Evolutionary conservation across 2,888 invertebrate species (phyloP), one percentile per base, ranked within the genome.

Genomic region (Sceliomorpha sp.): DNA sequence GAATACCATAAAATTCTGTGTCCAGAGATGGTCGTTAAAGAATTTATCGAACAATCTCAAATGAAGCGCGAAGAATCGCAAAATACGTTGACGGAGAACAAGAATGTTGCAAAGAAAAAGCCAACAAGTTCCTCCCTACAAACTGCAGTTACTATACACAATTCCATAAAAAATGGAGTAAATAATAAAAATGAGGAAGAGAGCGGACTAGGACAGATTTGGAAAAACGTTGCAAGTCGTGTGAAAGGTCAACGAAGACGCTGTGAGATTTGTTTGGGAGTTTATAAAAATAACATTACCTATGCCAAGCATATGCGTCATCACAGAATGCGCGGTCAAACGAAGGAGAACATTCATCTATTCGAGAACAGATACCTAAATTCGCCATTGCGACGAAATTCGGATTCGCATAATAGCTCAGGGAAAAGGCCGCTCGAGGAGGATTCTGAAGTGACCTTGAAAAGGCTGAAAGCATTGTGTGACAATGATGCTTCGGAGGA

Each of bases 1-100:
- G 77, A 76, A 12, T 88, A 86, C 55, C 88, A 88, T 59, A 86
- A 87, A 67, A 82, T 88, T 44, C 63, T 72, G 8, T 76, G 73
- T 37, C 68, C 83, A 0, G 77, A 77, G 1, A 50, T 55, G 8
- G 68, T 84, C 44, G 47, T 82, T 7, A 50, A 75, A 2, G 66
- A 76, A 13, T 48, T 59, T 15, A 56, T 39, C 2, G 51, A 20
- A 14, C 31, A 48, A 2, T 9, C 7, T 2, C 10, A 20, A 7
- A 14, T 9, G 31, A 48, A 47, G 32, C 1, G 8, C 5, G 32
- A 44, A 3, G 5, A 0, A n/a, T 17, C 9, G 5, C 39, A 27
- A 9, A 31, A 8, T 12, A 12, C 9, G 2, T 13, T 10, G 12
- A 6, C n/a, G 7, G 7, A 17, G 7, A 9, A 0, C 2, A 7